Conservation (phyloP, 1,140 invertebrate species). For the Drosophila aff. region DNA sequence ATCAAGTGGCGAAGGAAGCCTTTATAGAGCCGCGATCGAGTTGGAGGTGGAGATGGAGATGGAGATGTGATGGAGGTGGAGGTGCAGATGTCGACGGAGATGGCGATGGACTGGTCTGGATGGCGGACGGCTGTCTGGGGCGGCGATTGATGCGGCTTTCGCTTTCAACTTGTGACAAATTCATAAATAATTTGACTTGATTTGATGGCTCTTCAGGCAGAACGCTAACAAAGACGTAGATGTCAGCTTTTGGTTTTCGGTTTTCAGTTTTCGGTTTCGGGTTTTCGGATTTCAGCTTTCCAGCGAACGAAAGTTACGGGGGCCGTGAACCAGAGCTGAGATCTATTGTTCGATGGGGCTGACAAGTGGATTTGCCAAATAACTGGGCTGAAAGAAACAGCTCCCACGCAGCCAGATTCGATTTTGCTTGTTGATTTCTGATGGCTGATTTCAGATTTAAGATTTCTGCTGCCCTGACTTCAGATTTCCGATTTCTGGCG, state of each 20-base stretch:
- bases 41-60: neutral
- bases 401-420: slow-evolving; percentile 30
- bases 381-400: neutral
- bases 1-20: slow-evolving; percentile 29
- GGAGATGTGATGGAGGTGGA: neutral
- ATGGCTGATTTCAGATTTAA: neutral
- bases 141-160: slow-evolving; percentile 35
- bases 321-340: slow-evolving; percentile 3
- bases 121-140: slow-evolving; percentile 19
- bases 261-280: neutral
- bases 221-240: slow-evolving; percentile 36
- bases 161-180: slow-evolving; percentile 48
- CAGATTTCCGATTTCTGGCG: neutral
- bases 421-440: neutral
- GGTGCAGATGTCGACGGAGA: neutral
- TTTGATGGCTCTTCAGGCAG: slow-evolving; percentile 41
- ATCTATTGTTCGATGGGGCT: slow-evolving; percentile 26
- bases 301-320: slow-evolving; percentile 40
- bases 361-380: slow-evolving; percentile 60
- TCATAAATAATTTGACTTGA: slow-evolving; percentile 54
- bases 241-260: slow-evolving; percentile 3
- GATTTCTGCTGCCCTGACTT: slow-evolving; percentile 2
- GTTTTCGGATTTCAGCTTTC: slow-evolving; percentile 11
- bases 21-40: slow-evolving; percentile 37
- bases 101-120: slow-evolving; percentile 8